Conservation (phyloP, 1,140 invertebrate genomes). For the Caenorhabditis briggsae region DNA sequence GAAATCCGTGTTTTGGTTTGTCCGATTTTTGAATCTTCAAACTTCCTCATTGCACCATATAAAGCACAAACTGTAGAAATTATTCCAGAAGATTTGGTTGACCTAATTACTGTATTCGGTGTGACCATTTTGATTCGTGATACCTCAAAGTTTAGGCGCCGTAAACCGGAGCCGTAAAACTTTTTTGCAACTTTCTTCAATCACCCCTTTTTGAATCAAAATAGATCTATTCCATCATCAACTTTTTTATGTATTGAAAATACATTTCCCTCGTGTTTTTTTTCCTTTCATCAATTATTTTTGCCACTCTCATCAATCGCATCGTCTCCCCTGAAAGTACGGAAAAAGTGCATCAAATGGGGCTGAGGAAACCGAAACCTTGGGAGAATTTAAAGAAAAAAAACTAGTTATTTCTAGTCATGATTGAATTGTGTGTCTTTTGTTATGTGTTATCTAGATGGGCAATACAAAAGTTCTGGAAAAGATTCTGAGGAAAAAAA, state of each 20-base stretch:
- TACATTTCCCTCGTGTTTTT: background rate
- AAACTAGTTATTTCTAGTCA: slow-evolving; percentile 19
- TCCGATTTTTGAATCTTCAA: too few relatives aligned
- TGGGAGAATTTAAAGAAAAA: background rate
- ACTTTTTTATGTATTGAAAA: background rate
- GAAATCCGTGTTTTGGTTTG: too few relatives aligned
- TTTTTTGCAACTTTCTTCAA: background rate
- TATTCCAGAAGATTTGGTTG: background rate
- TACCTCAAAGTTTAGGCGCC: slow-evolving; percentile 33
- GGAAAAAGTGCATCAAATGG: slow-evolving; percentile 3
- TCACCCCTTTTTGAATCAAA: background rate
- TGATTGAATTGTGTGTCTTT: background rate
- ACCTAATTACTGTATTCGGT: slow-evolving; percentile 21
- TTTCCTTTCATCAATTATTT: background rate
- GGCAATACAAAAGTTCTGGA: background rate
- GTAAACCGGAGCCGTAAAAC: slow-evolving; percentile 40
- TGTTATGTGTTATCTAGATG: background rate
- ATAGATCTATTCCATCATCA: background rate
- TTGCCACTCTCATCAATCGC: background rate
- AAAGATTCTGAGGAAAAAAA: too few relatives aligned
- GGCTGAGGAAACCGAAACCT: slow-evolving; percentile 5
- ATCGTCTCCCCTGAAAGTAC: slow-evolving; percentile 4
- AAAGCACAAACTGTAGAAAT: background rate
- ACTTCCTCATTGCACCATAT: background rate
- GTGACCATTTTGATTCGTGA: slow-evolving; percentile 44